Conservation (phyloP, 2,888 invertebrate species). For the Pollenia angustigena region DNA sequence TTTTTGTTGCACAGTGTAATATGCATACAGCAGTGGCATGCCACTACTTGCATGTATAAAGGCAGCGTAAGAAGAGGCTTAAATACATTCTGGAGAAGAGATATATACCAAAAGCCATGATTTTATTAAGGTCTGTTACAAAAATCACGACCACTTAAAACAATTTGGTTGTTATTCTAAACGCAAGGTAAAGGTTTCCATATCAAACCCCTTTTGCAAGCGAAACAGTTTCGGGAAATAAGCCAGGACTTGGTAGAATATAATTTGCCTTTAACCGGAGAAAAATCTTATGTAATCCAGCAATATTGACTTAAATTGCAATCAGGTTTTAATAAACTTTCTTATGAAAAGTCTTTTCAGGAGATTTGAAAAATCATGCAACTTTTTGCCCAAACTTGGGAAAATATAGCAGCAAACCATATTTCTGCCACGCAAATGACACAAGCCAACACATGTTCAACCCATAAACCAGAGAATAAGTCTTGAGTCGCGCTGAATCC, state of each 20-base stretch:
- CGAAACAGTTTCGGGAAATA: slow-evolving; percentile 73
- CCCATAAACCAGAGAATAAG: no score
- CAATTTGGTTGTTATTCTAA: slow-evolving; percentile 29
- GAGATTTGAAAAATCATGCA: slow-evolving; percentile 62
- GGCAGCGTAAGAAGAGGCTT: no score
- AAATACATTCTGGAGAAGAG: slow-evolving; percentile 61
- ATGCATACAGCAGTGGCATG: no score
- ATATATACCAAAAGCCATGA: slow-evolving; percentile 61
- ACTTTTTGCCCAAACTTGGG: slow-evolving; percentile 60
- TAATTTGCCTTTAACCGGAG: slow-evolving; percentile 66
- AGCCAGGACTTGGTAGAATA: slow-evolving; percentile 50
- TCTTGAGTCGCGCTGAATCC: no score
- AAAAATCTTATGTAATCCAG: slow-evolving; percentile 62
- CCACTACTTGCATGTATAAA: no score
- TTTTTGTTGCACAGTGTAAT: no score
- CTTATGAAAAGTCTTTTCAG: slow-evolving; percentile 59
- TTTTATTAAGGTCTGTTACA: slow-evolving; percentile 67
- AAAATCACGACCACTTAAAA: slow-evolving; percentile 4
- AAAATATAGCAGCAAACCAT: slow-evolving; percentile 71
- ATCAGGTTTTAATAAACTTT: slow-evolving; percentile 54
- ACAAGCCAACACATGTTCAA: no score
- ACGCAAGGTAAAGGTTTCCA: no score
- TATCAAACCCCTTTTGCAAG: slow-evolving; percentile 68
- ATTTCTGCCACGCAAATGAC: no score
- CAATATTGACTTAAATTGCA: slow-evolving; percentile 70